These are phyloP conservation scores for Sinohyriopsis cumingii DNA, from an alignment of 2,888 invertebrate genomes.

Conservation along the genomic window DNA sequence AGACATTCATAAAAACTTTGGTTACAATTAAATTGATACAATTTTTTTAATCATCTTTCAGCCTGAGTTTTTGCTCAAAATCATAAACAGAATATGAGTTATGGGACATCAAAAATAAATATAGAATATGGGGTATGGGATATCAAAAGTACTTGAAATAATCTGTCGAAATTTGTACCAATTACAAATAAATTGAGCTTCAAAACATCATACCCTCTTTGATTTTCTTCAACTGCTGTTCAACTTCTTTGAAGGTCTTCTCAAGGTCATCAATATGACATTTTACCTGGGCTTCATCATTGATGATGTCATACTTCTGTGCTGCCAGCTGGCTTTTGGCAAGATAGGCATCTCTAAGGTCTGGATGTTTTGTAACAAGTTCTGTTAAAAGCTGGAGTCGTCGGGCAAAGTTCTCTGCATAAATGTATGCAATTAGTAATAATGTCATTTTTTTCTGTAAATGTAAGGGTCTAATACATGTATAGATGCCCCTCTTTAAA, in stretches of 20 bases:
- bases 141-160: no score
- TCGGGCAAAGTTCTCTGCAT: constrained; percentile 56
- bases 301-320: constrained; percentile 61
- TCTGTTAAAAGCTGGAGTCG: constrained; percentile 48
- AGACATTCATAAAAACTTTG: no score
- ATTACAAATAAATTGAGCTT: neutral
- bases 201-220: constrained; percentile 37
- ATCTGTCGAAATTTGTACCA: neutral
- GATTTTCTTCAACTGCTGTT: constrained; percentile 44
- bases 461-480: no score
- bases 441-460: neutral
- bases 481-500: no score
- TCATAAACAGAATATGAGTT: no score
- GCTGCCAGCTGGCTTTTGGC: constrained; percentile 60
- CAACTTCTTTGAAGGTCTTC: constrained; percentile 48
- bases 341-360: constrained; percentile 58
- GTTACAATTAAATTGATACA: no score
- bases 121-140: no score
- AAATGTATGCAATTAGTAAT: neutral
- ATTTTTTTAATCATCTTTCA: no score
- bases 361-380: constrained; percentile 55
- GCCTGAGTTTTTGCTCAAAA: no score
- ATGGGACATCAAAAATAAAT: no score
- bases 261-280: constrained; percentile 54
- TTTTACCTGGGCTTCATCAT: constrained; percentile 56